Conservation (phyloP, 2,888 invertebrate species). For the Stenurella melanura region DNA sequence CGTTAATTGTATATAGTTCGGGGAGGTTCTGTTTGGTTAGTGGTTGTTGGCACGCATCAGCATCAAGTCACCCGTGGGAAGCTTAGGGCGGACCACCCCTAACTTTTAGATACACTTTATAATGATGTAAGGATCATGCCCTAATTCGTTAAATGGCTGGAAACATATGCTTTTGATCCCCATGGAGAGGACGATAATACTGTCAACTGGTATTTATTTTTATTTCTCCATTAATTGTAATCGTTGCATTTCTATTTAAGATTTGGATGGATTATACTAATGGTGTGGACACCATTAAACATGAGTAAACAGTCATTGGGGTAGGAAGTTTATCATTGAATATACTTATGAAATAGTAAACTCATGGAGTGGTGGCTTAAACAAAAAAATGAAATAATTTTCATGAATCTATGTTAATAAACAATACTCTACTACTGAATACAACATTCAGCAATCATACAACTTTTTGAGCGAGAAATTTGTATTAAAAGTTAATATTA, state of each 20-base stretch:
- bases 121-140: constrained; percentile 69
- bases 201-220: constrained; percentile 29
- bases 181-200: constrained; percentile 36
- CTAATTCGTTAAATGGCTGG: constrained; percentile 73
- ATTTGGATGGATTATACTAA: constrained; percentile 23
- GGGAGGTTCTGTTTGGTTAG: constrained; percentile 68
- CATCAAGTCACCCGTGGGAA: constrained; percentile 70
- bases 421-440: no score
- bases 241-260: constrained; percentile 16
- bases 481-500: no score
- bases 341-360: no score
- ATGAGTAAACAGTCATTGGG: not conserved
- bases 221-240: constrained; percentile 37
- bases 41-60: constrained; percentile 70
- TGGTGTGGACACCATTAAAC: constrained; percentile 33
- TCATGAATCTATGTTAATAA: no score
- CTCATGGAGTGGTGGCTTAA: no score
- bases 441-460: no score
- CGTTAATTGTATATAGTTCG: constrained; percentile 65
- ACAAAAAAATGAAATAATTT: no score
- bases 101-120: constrained; percentile 62
- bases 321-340: not conserved
- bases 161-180: constrained; percentile 70
- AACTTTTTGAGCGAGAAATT: no score
- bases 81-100: constrained; percentile 55